Percentiles rank a stretch among this genome's conserved stretches.
phyloP scores from a whole-genome alignment of 2,888 invertebrate species.

The Drosophila quinaria region DNA sequence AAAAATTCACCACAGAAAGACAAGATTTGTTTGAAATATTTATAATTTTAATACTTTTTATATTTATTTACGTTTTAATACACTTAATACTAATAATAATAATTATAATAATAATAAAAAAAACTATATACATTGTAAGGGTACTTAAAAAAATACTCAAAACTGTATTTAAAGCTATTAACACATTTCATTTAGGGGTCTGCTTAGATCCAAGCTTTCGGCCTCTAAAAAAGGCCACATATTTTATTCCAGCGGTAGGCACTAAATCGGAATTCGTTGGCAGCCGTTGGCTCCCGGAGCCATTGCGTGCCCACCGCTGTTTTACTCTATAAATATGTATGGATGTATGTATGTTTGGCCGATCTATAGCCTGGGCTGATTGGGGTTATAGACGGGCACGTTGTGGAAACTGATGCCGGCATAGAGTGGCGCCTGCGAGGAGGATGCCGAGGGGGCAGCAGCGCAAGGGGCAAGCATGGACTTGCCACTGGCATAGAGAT shows the following conservation, averaged over 20 bases:
- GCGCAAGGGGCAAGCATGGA: conserved; percentile 43
- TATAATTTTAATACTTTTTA: conserved; percentile 12
- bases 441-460: conserved; percentile 14
- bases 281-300: no score
- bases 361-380: conserved; percentile 83
- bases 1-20: background rate
- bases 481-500: conserved; percentile 71
- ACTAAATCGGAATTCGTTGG: no score
- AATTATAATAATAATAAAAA: conserved; percentile 23
- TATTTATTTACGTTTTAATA: conserved; percentile 19
- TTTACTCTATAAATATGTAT: conserved; percentile 4
- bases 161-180: conserved; percentile 72
- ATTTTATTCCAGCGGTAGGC: no score
- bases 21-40: background rate
- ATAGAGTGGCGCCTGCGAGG: conserved; percentile 78
- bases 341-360: background rate
- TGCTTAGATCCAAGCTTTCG: conserved; percentile 50
- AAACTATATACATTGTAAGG: conserved; percentile 37
- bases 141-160: conserved; percentile 36
- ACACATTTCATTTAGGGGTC: conserved; percentile 68
- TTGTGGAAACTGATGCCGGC: conserved; percentile 85
- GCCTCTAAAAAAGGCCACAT: conserved; percentile 21
- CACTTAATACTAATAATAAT: conserved; percentile 18
- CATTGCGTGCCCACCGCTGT: no score
- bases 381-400: conserved; percentile 83